Conservation (phyloP, 2,888 invertebrate species). For the Chrysomela aeneicollis region DNA sequence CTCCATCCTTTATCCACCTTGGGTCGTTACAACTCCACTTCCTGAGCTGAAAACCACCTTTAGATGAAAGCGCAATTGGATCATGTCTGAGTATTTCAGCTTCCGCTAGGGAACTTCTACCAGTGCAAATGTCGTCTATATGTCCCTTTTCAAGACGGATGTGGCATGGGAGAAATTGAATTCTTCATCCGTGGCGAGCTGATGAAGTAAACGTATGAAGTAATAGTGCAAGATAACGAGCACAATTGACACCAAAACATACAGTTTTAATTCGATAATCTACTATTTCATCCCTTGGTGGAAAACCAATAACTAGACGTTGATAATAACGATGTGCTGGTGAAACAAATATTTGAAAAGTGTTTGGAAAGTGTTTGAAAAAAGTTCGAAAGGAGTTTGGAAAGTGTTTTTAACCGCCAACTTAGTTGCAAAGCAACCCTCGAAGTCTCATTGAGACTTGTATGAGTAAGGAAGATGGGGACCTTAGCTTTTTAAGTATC, state of each 20-base stretch:
- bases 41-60: too few species aligned
- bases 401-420: too few species aligned
- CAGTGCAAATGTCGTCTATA: conserved; percentile 16
- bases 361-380: too few species aligned
- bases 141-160: neutral
- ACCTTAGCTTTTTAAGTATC: too few species aligned
- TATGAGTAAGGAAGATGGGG: too few species aligned
- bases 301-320: neutral
- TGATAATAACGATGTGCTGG: neutral
- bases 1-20: too few species aligned
- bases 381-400: too few species aligned
- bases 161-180: conserved; percentile 4
- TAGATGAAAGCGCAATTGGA: neutral
- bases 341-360: conserved; percentile 1
- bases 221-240: conserved; percentile 20
- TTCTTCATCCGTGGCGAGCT: conserved; percentile 17
- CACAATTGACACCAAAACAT: conserved; percentile 9
- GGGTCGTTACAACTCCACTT: too few species aligned
- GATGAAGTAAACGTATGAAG: conserved; percentile 7
- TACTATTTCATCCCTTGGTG: neutral
- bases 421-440: too few species aligned
- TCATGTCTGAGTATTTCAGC: conserved; percentile 10
- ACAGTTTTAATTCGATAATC: neutral
- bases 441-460: too few species aligned
- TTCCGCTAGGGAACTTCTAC: neutral